Conservation (phyloP, 2,888 invertebrate species). For the Synergus japonicus region DNA sequence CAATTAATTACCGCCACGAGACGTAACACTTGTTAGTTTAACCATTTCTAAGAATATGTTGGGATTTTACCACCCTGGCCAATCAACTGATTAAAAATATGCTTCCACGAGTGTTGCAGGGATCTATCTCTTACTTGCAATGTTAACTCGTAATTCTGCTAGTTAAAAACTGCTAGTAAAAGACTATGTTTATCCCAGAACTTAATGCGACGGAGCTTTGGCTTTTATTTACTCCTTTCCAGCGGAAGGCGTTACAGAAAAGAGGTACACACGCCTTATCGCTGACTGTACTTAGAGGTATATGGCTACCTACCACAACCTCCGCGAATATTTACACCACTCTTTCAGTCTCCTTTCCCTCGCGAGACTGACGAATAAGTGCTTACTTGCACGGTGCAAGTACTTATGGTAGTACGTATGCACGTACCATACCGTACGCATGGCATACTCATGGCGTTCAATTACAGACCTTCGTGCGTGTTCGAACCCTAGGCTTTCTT, state of each 20-base stretch:
- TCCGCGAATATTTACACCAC: slow-evolving; percentile 35
- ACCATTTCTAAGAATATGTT: no score
- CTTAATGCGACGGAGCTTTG: slow-evolving; percentile 21
- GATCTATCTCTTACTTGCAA: no score
- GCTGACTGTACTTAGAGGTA: slow-evolving; percentile 33
- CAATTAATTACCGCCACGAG: no score
- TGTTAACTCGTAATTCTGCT: no score
- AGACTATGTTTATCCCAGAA: slow-evolving; percentile 24
- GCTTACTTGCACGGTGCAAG: slow-evolving; percentile 18
- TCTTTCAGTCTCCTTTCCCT: slow-evolving; percentile 36
- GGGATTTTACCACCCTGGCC: no score
- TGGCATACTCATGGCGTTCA: slow-evolving; percentile 26
- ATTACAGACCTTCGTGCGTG: slow-evolving; percentile 31
- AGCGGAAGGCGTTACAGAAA: slow-evolving; percentile 34
- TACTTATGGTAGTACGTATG: slow-evolving; percentile 1
- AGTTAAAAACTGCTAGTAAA: background rate
- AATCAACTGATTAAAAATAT: no score
- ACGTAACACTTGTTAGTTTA: no score
- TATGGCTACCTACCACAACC: slow-evolving; percentile 40
- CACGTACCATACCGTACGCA: background rate
- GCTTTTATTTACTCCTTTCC: slow-evolving; percentile 31
- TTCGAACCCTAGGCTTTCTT: slow-evolving; percentile 8
- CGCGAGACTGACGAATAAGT: slow-evolving; percentile 6
- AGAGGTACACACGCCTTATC: slow-evolving; percentile 42
- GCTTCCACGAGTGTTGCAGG: no score